A percentile compares a stretch with the other conserved stretches of the same genome.
These are phyloP conservation scores for Agrochola litura DNA, from an alignment of 2,888 invertebrate species.

Conservation along the genomic window DNA sequence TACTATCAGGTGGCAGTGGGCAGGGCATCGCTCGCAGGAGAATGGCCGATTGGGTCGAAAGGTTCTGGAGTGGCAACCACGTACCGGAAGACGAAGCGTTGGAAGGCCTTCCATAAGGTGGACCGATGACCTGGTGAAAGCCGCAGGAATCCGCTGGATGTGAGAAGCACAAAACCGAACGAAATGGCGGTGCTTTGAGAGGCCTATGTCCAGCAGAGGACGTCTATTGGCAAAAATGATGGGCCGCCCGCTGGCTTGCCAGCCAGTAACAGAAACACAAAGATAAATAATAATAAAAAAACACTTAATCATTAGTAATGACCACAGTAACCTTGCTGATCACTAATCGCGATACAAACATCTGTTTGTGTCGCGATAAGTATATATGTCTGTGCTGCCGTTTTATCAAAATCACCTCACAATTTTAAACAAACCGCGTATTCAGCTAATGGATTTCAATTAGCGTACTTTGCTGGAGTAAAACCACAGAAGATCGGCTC, in stretches of 20 bases:
- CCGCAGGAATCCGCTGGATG: not conserved
- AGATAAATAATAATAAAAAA: not conserved
- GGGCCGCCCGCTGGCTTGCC: no score
- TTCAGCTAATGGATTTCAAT: constrained; percentile 52
- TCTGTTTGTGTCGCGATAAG: no score
- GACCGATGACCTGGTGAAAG: not conserved
- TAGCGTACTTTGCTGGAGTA: constrained; percentile 27
- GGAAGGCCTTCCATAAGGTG: not conserved
- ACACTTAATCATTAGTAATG: not conserved
- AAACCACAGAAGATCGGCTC: constrained; percentile 1
- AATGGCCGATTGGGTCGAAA: not conserved
- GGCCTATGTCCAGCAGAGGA: not conserved
- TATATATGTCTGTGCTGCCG: not conserved
- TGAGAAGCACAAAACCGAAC: not conserved
- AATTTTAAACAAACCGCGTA: constrained; percentile 18
- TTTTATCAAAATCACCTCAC: constrained; percentile 33
- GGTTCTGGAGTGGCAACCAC: not conserved
- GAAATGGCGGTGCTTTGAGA: no score
- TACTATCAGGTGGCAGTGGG: not conserved
- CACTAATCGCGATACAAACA: constrained; percentile 31
- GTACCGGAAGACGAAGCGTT: not conserved
- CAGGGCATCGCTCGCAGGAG: not conserved
- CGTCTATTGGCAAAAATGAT: not conserved
- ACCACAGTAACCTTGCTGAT: constrained; percentile 3
- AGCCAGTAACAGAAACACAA: not conserved